Conservation (phyloP, 2,797 vertebrate genomes). For the Helicolenus hilgendorfi region DNA sequence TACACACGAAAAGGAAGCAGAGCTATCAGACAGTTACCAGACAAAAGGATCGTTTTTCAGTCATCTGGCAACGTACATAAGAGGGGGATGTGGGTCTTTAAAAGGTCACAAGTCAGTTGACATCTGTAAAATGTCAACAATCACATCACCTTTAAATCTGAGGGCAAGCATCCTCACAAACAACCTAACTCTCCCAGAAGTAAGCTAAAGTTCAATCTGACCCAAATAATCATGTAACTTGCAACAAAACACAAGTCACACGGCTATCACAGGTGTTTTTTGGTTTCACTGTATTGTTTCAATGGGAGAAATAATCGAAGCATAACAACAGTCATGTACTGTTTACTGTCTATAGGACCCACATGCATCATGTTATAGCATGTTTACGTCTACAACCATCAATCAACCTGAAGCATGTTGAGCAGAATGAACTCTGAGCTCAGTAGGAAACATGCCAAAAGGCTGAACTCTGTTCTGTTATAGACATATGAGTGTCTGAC, state of each 20-base stretch:
- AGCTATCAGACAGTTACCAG: slow-evolving; percentile 8
- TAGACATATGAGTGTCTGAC: background rate
- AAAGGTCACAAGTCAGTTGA: slow-evolving; percentile 80
- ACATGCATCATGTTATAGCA: background rate
- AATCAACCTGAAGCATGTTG: background rate
- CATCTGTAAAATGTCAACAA: slow-evolving; percentile 57
- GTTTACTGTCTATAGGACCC: background rate
- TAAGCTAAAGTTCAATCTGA: background rate
- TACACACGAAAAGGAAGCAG: background rate
- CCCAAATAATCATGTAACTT: background rate
- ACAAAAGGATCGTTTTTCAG: background rate
- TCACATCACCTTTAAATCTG: background rate
- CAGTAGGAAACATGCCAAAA: background rate
- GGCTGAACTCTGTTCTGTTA: background rate
- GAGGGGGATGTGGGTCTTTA: slow-evolving; percentile 19
- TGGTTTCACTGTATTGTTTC: background rate
- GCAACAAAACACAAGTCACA: background rate
- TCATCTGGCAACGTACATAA: background rate
- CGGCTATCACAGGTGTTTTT: background rate
- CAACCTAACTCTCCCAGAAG: background rate
- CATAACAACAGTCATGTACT: background rate
- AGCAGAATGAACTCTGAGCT: background rate
- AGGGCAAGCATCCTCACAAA: background rate
- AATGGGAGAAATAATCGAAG: slow-evolving; percentile 15
- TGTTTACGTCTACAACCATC: background rate